Conservation (phyloP, 2,888 invertebrate species). For the Polydrusus tereticollis region DNA sequence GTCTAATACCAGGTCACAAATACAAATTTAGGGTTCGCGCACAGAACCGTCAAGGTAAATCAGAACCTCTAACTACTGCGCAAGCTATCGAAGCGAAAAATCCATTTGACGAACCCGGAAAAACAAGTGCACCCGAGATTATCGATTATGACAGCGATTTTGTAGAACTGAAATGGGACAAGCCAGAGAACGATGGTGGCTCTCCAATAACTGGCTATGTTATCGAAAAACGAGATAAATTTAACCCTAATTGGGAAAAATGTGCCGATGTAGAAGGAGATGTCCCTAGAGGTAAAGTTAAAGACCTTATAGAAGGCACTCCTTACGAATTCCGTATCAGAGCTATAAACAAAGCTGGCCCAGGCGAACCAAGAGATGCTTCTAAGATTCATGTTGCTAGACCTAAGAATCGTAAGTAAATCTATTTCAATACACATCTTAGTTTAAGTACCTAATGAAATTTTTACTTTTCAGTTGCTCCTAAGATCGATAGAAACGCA, state of each 20-base stretch:
- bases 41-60: conserved; percentile 96
- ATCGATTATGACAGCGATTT: conserved; percentile 95
- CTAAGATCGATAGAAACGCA: conserved; percentile 94
- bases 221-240: conserved; percentile 93
- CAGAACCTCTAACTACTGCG: conserved; percentile 91
- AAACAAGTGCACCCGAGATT: conserved; percentile 89
- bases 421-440: background rate
- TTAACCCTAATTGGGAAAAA: conserved; percentile 92
- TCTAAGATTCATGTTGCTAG: conserved; percentile 89
- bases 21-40: conserved; percentile 98
- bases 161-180: conserved; percentile 93
- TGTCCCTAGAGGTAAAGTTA: conserved; percentile 85
- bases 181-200: conserved; percentile 88
- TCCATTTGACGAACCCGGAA: conserved; percentile 89
- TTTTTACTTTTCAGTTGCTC: conserved; percentile 77
- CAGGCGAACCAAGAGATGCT: conserved; percentile 89
- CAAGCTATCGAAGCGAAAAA: conserved; percentile 95
- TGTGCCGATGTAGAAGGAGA: conserved; percentile 92
- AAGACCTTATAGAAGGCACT: conserved; percentile 89
- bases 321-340: conserved; percentile 93
- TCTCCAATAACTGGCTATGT: conserved; percentile 94
- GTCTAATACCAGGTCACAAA: conserved; percentile 91
- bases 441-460: background rate
- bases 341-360: conserved; percentile 94
- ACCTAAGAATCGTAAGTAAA: conserved; percentile 82